Conservation (phyloP, 2,888 invertebrate genomes). For the Cerastis rubricosa region DNA sequence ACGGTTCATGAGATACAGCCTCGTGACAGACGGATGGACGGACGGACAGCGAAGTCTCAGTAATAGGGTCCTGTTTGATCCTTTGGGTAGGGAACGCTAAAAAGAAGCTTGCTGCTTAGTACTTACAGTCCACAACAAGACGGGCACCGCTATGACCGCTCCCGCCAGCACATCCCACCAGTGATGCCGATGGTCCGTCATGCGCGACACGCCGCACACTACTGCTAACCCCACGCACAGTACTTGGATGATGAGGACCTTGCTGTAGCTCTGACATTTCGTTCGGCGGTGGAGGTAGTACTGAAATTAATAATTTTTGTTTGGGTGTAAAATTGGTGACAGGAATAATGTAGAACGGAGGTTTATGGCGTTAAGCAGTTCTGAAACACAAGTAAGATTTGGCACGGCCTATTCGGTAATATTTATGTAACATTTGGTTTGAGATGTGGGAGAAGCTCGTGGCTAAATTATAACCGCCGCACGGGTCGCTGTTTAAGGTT, state of each 20-base stretch:
- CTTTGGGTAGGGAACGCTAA: too few relatives aligned
- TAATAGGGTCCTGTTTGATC: too few relatives aligned
- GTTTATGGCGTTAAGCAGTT: neutral
- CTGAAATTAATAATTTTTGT: conserved; percentile 77
- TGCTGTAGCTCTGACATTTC: conserved; percentile 24
- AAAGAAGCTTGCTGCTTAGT: neutral
- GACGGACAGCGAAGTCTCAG: too few relatives aligned
- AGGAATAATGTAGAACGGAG: neutral
- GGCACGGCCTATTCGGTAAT: neutral
- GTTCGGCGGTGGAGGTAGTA: conserved; percentile 90
- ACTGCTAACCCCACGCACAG: conserved; percentile 88
- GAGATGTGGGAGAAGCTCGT: too few relatives aligned
- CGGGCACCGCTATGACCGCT: conserved; percentile 87
- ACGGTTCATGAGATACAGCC: too few relatives aligned
- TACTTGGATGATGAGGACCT: conserved; percentile 90
- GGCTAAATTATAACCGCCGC: too few relatives aligned
- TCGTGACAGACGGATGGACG: too few relatives aligned
- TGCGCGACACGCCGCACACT: conserved; percentile 92
- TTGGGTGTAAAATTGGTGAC: neutral
- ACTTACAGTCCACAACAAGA: conserved; percentile 91
- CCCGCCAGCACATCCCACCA: conserved; percentile 95
- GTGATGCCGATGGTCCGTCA: conserved; percentile 94
- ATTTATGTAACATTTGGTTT: neutral
- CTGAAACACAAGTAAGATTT: neutral
- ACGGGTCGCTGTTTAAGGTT: too few relatives aligned